Base-by-base conservation (phyloP, 2,888 invertebrate species). In the Lochmaea capreae region DNA sequence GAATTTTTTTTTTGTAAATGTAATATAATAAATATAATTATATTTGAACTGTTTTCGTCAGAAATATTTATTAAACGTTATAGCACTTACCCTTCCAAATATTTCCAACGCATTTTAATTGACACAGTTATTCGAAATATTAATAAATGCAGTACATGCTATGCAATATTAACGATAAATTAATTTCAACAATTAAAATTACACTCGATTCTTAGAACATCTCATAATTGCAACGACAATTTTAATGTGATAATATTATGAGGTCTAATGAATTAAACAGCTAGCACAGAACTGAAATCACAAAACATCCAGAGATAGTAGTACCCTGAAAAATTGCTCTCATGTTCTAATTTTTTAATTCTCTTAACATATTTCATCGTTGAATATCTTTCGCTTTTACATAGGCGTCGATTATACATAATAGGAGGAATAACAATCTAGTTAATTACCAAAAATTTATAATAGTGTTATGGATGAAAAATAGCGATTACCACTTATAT, bases 181-280 rank as follows among this genome's bases (percentile, higher is more conserved):
- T 65, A 57, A 62, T 42, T 59, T 63, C 33, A 62, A 58, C 65
- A 57, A 68, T 73, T 59, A 33, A 39, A 65, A 65, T 49, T 65
- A 33, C 57, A 69, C 65, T 49, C 54, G 61, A 11, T 18, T 68
- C 11, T 26, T 59, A 33, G 22, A 69, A 65, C 52, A 22, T 54
- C 42, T 16, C 65, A 59, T 61, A 61, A 61, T 33, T 62, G 66
- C 22, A 61, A 66, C 65, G 70, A 66, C 18, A 18, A 43, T 18
- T 58, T 67, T 58, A 67, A 43, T 58, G 22, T 16, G 11, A 52
- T 67, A 16, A 61, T 58, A 58, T 33, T 26, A 43, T 52, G 8
- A 61, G 46, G 26, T 65, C 70, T 69, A 54, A 73, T 70, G 66
- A 70, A 42, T 69, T 42, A 70, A 73, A 73, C 73, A 73, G 69